Evolutionary conservation across 2,888 invertebrate species (phyloP), one percentile per base, ranked within the genome.

Genomic region (Fragum whitleyi): DNA sequence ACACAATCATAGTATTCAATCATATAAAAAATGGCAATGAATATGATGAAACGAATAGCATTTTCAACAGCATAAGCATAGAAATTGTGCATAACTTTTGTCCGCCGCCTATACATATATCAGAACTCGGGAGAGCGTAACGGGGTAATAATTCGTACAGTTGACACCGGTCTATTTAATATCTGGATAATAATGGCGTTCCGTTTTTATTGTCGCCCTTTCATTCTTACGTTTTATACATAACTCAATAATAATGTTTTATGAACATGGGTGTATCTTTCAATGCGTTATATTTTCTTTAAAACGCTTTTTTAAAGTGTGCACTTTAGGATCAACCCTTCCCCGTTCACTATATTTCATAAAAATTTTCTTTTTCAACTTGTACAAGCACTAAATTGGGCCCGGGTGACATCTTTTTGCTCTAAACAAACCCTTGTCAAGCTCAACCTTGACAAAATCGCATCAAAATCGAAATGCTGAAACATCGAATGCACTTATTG

Each of bases 101-200:
- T 3, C n/a, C 21, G 23, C 16, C 9, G 9, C 21, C 65, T n/a
- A 19, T 65, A 65, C 26, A 23, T 21, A 23, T 23, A 42, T 65
- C 26, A 19, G 11, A 39, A 23, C n/a, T 39, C 39, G 47, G 23
- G 65, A 39, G 11, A 26, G 65, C 42, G 65, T 21, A 65, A 65
- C 65, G 65, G 47, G 65, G 39, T 42, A 65, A 65, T 65, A 39
- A 42, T 42, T 65, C 65, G 65, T 42, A 21, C 36, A 65, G 39
- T 32, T 65, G 65, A 65, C 65, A 65, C 65, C 65, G 65, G 47
- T 42, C 42, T 42, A 42, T 65, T 65, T 65, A 23, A 65, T 65
- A 26, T 42, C 26, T 39, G 23, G 0, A 65, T 42, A 39, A 65
- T 42, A 16, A 36, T 65, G 65, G 32, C 65, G 65, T 36, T 65